Evolutionary conservation across 2,797 vertebrate genomes (phyloP), one percentile per base, ranked within the genome.

Genomic region (Sarcophilus harrisii): DNA sequence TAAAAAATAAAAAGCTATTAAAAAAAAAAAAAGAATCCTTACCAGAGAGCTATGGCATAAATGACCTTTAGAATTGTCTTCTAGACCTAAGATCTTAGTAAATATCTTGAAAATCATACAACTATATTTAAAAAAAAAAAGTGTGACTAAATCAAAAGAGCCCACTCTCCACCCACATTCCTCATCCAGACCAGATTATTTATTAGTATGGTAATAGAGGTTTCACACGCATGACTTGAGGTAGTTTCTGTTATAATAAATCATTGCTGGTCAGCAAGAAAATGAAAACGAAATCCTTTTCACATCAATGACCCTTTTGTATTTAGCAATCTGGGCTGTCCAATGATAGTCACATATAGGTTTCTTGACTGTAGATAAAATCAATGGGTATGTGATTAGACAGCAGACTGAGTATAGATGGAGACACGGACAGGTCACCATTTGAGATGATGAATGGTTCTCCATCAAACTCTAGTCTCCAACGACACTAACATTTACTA

Each of bases 381-480:
- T 98, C 98, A 97, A 98, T 98, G 94, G 97, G 96, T 90, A 96
- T n/a, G 97, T 96, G 98, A 98, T 98, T 97, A 98, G 98, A 97
- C 96, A 95, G 94, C 95, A 96, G 97, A 92, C 92, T 95, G 96
- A 91, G 90, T 57, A 59, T 18, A 91, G 96, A 66, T 96, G 0
- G 59, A 96, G 98, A 95, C 57, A 91, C 0, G 96, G 98, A 98
- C 97, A 73, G 97, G 98, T 97, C 98, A 98, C 98, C 95, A 60
- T 97, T 97, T 93, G 98, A 97, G 98, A 98, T 99, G 99, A 99
- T 98, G 98, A 98, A 99, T 99, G 94, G 97, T 93, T 96, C 98
- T 98, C 98, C 96, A 98, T 98, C 98, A 98, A 94, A 96, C 98
- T 24, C 9, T 90, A 57, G 98, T 98, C 98, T 97, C 95, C 97